These are phyloP conservation scores for Spinus olivaceus DNA, from an alignment of 2,797 vertebrate species.

Conservation along the genomic window DNA sequence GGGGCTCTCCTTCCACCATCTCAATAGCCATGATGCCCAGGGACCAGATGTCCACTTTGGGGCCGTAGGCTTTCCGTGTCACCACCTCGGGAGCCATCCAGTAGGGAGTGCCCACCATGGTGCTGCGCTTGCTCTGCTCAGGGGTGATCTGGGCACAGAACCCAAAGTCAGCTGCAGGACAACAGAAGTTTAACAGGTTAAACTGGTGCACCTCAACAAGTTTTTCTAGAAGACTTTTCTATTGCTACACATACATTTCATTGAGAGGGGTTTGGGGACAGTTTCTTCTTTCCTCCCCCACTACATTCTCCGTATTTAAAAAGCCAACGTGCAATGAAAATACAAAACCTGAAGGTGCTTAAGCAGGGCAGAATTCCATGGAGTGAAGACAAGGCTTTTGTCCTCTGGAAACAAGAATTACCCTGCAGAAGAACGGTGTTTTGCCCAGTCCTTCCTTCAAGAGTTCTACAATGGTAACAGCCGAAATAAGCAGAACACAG, in stretches of 20 bases:
- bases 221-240: neutral
- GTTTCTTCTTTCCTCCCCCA: neutral
- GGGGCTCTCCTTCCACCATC: slow-evolving; percentile 98
- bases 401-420: neutral
- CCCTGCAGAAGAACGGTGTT: neutral
- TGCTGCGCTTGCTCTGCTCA: slow-evolving; percentile 97
- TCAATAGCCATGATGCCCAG: slow-evolving; percentile 98
- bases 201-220: neutral
- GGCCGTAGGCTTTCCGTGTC: slow-evolving; percentile 95
- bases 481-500: neutral
- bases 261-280: neutral
- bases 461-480: neutral
- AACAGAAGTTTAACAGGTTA: neutral
- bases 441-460: neutral
- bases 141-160: slow-evolving; percentile 99
- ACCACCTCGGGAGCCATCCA: slow-evolving; percentile 99
- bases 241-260: neutral
- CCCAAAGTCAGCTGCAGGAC: slow-evolving; percentile 90
- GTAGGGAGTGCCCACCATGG: slow-evolving; percentile 98
- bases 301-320: neutral
- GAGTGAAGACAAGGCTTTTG: neutral
- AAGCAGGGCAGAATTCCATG: neutral
- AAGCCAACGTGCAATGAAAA: neutral
- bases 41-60: slow-evolving; percentile 98
- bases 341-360: slow-evolving; percentile 8